phyloP scores from a whole-genome alignment of 2,888 invertebrate species.

The Kryphioiulus occultus region DNA sequence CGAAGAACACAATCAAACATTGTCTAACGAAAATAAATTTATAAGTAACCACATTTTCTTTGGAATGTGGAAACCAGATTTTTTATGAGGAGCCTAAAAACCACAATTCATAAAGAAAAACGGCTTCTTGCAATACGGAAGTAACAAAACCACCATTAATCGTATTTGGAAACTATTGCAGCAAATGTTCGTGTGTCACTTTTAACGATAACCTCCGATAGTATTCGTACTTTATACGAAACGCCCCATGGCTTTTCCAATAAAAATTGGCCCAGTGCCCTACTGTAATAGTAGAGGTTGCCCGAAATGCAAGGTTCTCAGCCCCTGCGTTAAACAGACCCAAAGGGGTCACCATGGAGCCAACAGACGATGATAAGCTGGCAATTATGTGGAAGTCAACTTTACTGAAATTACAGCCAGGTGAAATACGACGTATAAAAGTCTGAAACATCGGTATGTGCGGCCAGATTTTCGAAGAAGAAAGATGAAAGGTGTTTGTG shows the following conservation, averaged over 20 bases:
- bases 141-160: background rate
- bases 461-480: background rate
- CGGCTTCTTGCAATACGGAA: background rate
- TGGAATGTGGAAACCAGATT: too few relatives aligned
- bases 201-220: background rate
- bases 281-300: background rate
- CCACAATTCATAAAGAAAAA: too few relatives aligned
- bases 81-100: background rate
- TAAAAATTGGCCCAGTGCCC: slow-evolving; percentile 3
- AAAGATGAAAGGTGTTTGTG: background rate
- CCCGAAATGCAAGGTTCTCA: background rate
- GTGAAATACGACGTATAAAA: slow-evolving; percentile 29
- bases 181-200: background rate
- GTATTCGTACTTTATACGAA: background rate
- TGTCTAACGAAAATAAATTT: too few relatives aligned
- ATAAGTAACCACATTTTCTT: too few relatives aligned
- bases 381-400: slow-evolving; percentile 20
- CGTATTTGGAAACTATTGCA: background rate
- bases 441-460: background rate
- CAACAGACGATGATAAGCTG: background rate
- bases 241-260: background rate
- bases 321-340: background rate
- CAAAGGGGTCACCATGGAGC: background rate
- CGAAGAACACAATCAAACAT: too few relatives aligned
- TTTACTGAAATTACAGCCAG: slow-evolving; percentile 1